A percentile compares a stretch with the other conserved stretches of the same genome.
Conservation (phyloP, 1,140 invertebrate genomes). For the Dendroctonus ponderosae region DNA sequence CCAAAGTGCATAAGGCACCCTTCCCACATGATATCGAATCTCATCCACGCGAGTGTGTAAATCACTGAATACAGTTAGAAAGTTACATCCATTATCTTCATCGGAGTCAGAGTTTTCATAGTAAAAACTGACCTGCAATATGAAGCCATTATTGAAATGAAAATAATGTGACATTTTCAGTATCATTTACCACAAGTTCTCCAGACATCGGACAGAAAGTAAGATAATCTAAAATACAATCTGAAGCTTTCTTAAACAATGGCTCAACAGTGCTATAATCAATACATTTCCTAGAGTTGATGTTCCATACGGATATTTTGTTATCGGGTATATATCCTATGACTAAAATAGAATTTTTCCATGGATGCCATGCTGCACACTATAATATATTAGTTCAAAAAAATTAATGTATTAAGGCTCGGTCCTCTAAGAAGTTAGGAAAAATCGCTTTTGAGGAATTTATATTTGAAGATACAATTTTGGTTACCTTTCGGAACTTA, state of each 20-base stretch:
- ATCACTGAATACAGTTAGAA: constrained; percentile 1
- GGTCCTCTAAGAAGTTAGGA: too few relatives aligned
- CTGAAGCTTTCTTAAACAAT: not conserved
- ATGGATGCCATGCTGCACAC: not conserved
- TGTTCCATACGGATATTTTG: not conserved
- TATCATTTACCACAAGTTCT: not conserved
- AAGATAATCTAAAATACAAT: constrained; percentile 1
- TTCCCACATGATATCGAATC: not conserved
- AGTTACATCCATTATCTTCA: not conserved
- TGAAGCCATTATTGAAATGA: too few relatives aligned
- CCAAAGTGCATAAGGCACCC: not conserved
- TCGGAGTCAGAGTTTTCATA: not conserved
- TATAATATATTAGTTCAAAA: not conserved
- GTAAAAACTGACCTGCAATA: not conserved
- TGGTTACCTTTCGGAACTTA: too few relatives aligned
- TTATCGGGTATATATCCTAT: not conserved
- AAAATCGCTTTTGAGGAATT: too few relatives aligned
- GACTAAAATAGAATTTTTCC: constrained; percentile 5
- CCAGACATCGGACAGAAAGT: not conserved
- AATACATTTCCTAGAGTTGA: not conserved
- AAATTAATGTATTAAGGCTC: too few relatives aligned
- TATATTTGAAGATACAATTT: too few relatives aligned
- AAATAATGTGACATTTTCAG: too few relatives aligned
- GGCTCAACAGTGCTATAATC: not conserved
- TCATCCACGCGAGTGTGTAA: not conserved